phyloP scores from a whole-genome alignment of 2,888 invertebrate genomes.

The Zygaena filipendulae region DNA sequence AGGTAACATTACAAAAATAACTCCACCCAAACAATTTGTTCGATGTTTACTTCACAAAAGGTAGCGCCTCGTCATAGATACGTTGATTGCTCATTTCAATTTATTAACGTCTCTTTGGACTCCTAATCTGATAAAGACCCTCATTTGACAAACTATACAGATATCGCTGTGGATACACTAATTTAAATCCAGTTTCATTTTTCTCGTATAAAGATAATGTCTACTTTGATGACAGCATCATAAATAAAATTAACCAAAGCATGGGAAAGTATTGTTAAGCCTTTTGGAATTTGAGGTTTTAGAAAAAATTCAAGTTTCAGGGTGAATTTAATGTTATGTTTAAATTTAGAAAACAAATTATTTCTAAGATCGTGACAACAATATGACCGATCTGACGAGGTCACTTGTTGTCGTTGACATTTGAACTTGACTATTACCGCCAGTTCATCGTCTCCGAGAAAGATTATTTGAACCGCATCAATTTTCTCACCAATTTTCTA shows the following conservation, averaged over 20 bases:
- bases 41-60: constrained; percentile 33
- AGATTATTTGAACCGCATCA: constrained; percentile 50
- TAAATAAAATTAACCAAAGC: too few species aligned
- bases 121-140: constrained; percentile 44
- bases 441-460: constrained; percentile 37
- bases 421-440: constrained; percentile 28
- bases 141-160: constrained; percentile 43
- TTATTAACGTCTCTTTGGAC: constrained; percentile 39
- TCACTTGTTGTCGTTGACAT: constrained; percentile 35
- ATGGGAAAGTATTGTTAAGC: too few species aligned
- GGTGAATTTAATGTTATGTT: too few species aligned
- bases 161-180: constrained; percentile 46
- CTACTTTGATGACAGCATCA: not conserved
- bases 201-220: not conserved
- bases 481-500: constrained; percentile 47
- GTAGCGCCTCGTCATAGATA: constrained; percentile 35
- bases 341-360: too few species aligned
- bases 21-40: constrained; percentile 51
- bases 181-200: constrained; percentile 38
- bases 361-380: too few species aligned
- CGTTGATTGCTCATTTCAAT: constrained; percentile 28
- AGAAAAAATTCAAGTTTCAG: too few species aligned
- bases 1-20: constrained; percentile 53
- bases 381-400: too few species aligned
- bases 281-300: too few species aligned